These are phyloP conservation scores for Poeciliopsis prolifica DNA, from an alignment of 2,113 vertebrate species.

Conservation along the genomic window DNA sequence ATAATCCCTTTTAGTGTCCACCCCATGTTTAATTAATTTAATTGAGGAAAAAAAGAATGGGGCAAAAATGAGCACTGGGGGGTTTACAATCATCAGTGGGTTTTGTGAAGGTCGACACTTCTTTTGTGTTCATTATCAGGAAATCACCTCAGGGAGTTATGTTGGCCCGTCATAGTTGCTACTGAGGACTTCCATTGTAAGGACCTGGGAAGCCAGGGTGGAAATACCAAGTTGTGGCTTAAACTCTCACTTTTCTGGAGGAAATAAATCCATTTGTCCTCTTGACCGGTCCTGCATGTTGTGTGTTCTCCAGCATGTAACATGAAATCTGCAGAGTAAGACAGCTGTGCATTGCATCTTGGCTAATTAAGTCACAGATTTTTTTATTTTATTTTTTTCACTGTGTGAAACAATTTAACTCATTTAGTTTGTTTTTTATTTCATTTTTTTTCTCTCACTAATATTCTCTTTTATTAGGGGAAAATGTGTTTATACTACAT, in stretches of 20 bases:
- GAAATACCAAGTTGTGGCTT: constrained; percentile 55
- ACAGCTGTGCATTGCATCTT: constrained; percentile 12
- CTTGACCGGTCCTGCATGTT: constrained; percentile 22
- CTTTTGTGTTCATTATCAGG: constrained; percentile 83
- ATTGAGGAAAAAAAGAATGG: constrained; percentile 60
- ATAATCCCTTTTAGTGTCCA: constrained; percentile 68
- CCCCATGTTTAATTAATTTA: constrained; percentile 79
- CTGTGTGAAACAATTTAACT: background rate
- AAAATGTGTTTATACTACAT: constrained; percentile 30
- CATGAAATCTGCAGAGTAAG: constrained; percentile 15
- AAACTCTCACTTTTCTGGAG: constrained; percentile 40
- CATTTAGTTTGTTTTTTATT: no score
- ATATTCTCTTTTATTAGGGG: constrained; percentile 22
- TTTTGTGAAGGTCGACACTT: constrained; percentile 78
- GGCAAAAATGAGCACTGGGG: constrained; percentile 44
- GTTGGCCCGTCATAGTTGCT: constrained; percentile 79
- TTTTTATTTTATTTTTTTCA: constrained; percentile 5
- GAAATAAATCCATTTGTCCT: constrained; percentile 52
- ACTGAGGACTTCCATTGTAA: constrained; percentile 51
- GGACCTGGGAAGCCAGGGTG: constrained; percentile 58
- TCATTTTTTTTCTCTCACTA: no score
- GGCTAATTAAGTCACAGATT: constrained; percentile 9
- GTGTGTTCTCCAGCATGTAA: background rate
- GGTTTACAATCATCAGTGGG: constrained; percentile 75
- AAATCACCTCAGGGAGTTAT: constrained; percentile 77